These are phyloP conservation scores for Cynopterus sphinx DNA, from an alignment of 2,797 vertebrate genomes.

Conservation along the genomic window DNA sequence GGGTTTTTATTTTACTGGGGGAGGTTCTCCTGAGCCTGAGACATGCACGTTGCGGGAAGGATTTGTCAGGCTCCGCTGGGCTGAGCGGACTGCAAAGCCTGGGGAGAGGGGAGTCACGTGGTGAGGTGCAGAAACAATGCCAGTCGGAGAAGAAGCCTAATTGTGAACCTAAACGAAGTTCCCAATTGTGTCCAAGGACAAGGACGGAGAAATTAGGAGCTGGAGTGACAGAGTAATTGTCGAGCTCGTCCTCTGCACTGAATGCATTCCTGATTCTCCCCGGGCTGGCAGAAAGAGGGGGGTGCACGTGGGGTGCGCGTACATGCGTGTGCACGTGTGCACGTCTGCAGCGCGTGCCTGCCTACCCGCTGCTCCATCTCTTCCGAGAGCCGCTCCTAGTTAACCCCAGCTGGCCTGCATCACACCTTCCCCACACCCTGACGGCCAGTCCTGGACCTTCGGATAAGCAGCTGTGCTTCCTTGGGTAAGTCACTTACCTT, in stretches of 20 bases:
- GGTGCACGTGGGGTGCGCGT: neutral
- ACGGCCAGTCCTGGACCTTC: neutral
- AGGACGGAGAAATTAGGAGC: constrained; percentile 14
- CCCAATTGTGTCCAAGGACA: constrained; percentile 43
- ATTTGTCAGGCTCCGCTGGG: constrained; percentile 68
- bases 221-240: neutral
- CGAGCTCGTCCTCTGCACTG: neutral
- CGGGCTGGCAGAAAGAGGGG: neutral
- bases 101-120: constrained; percentile 67
- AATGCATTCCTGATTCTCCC: neutral
- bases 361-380: neutral
- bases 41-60: constrained; percentile 39
- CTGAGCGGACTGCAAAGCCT: neutral
- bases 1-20: constrained; percentile 13
- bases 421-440: neutral
- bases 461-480: neutral
- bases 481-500: neutral
- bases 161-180: constrained; percentile 66
- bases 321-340: rapidly evolving
- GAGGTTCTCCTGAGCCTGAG: constrained; percentile 58
- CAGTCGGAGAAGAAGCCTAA: constrained; percentile 64
- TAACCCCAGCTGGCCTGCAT: neutral
- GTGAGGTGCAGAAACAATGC: constrained; percentile 44
- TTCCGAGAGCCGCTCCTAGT: neutral
- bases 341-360: rapidly evolving